Evolutionary conservation across 2,113 vertebrate genomes (phyloP).

Genomic region (Charina bottae): DNA sequence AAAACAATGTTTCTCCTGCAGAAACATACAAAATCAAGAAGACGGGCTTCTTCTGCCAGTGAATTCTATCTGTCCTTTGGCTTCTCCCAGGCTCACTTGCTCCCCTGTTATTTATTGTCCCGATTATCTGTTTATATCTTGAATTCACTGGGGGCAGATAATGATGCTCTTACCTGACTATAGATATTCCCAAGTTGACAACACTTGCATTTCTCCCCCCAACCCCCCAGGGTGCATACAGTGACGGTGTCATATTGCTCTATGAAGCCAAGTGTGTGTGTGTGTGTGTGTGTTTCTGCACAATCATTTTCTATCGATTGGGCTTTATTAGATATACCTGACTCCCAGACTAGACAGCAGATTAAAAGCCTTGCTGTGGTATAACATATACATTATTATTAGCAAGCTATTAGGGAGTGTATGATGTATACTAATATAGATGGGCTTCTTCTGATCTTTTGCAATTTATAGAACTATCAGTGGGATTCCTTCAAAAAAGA

Average conservation of each 20-base stretch:
- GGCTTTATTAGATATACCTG: neutral
- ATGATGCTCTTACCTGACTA: neutral
- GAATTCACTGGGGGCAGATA: neutral
- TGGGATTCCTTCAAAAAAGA: neutral
- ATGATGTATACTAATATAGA: neutral
- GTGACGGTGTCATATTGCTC: neutral
- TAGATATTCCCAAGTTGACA: neutral
- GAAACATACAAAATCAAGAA: neutral
- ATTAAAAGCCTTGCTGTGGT: neutral
- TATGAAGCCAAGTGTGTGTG: neutral
- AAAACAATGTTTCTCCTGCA: slow-evolving; percentile 9
- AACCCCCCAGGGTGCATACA: neutral
- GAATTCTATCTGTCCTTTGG: slow-evolving; percentile 5
- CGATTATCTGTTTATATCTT: accelerated
- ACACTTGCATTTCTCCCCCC: neutral
- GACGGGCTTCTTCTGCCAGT: neutral
- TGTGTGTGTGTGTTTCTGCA: neutral
- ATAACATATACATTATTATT: neutral
- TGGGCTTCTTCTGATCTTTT: neutral
- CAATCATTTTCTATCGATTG: neutral
- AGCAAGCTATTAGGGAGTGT: neutral
- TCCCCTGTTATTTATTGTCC: neutral
- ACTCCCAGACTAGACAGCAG: neutral
- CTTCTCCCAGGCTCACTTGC: neutral
- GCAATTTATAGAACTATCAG: no score